Conservation (phyloP, 2,113 vertebrate species). For the Nematolebias whitei region DNA sequence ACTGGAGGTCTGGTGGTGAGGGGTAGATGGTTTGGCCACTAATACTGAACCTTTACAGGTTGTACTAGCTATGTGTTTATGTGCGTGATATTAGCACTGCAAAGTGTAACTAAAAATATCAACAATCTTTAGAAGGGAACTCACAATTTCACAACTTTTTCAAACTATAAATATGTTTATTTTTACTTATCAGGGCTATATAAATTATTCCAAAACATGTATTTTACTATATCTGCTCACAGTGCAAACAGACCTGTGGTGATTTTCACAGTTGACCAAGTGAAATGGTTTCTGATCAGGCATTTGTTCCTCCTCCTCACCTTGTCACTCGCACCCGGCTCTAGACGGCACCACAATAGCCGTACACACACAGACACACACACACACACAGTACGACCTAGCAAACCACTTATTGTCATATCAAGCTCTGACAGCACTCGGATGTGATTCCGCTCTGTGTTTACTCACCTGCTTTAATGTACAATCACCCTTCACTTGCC, state of each 20-base stretch:
- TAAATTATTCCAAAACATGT: background rate
- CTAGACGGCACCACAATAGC: slow-evolving; percentile 24
- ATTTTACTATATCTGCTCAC: slow-evolving; percentile 4
- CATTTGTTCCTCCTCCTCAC: slow-evolving; percentile 63
- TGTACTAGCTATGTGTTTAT: background rate
- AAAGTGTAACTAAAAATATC: background rate
- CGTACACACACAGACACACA: background rate
- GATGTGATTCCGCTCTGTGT: slow-evolving; percentile 53
- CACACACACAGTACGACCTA: slow-evolving; percentile 56
- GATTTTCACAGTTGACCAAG: slow-evolving; percentile 30
- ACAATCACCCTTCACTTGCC: slow-evolving; percentile 51
- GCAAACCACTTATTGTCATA: slow-evolving; percentile 73
- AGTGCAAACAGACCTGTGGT: slow-evolving; percentile 14
- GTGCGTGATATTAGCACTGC: background rate
- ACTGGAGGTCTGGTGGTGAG: slow-evolving; percentile 64
- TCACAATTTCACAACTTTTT: background rate
- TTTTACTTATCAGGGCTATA: background rate
- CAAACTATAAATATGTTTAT: background rate
- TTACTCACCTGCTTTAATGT: slow-evolving; percentile 61
- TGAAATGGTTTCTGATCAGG: slow-evolving; percentile 50
- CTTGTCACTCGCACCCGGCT: slow-evolving; percentile 63
- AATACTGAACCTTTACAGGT: slow-evolving; percentile 18
- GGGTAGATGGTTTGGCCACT: slow-evolving; percentile 47
- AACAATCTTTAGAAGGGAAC: background rate
- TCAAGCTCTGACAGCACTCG: slow-evolving; percentile 69